A percentile compares a stretch with the other conserved stretches of the same genome.
These are phyloP conservation scores for Harpagus bidentatus DNA, from an alignment of 2,113 vertebrate species.

Conservation along the genomic window DNA sequence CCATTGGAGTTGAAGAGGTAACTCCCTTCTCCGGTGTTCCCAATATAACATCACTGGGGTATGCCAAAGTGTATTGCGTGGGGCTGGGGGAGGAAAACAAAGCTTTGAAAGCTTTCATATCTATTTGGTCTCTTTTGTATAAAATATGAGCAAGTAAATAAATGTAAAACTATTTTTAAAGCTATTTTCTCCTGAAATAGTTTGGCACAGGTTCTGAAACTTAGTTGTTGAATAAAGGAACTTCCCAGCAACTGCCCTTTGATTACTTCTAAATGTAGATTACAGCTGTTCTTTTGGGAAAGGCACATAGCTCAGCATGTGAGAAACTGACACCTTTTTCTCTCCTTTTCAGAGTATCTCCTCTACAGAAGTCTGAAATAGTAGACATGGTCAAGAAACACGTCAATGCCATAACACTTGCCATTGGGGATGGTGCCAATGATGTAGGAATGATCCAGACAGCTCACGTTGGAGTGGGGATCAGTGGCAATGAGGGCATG, in stretches of 20 bases:
- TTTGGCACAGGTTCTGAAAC: constrained; percentile 53
- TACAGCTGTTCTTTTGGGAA: constrained; percentile 62
- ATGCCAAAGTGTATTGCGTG: neutral
- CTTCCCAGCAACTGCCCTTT: constrained; percentile 47
- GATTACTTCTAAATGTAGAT: constrained; percentile 61
- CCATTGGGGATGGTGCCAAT: constrained; percentile 96
- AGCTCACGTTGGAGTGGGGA: constrained; percentile 94
- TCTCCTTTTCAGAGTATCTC: constrained; percentile 87
- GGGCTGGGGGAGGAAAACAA: neutral
- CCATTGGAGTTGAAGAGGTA: neutral
- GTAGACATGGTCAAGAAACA: constrained; percentile 98
- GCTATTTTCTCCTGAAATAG: constrained; percentile 22
- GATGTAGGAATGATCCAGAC: constrained; percentile 99
- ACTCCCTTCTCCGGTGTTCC: neutral
- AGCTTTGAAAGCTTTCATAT: neutral
- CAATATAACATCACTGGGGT: neutral
- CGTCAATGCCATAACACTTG: constrained; percentile 96
- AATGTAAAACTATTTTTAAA: constrained; percentile 38
- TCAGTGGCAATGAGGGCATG: constrained; percentile 98
- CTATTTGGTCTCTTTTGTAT: neutral
- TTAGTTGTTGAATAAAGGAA: constrained; percentile 45
- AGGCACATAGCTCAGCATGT: neutral
- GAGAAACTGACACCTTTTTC: constrained; percentile 59
- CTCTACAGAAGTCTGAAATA: constrained; percentile 97
- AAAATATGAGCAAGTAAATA: neutral